Evolutionary conservation across 2,113 vertebrate species (phyloP), one percentile per base, ranked within the genome.

Genomic region (Catharus bicknelli): DNA sequence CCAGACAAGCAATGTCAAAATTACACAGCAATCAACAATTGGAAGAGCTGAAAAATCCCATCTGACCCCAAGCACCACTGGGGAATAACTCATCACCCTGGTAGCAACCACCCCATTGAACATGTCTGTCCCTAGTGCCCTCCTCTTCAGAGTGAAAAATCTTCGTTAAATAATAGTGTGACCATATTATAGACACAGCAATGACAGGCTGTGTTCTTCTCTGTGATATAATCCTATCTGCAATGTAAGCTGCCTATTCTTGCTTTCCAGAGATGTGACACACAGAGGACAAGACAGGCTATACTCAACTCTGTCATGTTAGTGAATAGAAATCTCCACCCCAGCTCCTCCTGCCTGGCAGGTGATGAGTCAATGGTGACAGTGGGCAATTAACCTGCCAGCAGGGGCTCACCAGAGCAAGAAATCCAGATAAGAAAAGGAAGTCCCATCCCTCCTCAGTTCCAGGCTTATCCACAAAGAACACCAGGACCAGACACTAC

Each of bases 1-100:
- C 27, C 48, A 83, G 75, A 92, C 29, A 91, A 88, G 43, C 29
- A 77, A 69, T 14, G 57, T 63, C 75, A 92, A 84, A 95, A 83
- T 54, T 58, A 80, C 27, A 59, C 1, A 70, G 82, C 0, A 3
- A 91, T 53, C 4, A 15, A 59, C 74, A 94, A 59, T 16, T 61
- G 48, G 53, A 73, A 88, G 59, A 4, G 0, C 51, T 67, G 59
- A 74, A 66, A 95, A 87, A 29, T 77, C 53, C 42, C 63, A 47
- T 55, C 70, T 42, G 74, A 87, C 26, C 43, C 58, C 40, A 77
- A 43, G 85, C 25, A 1, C 63, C 78, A 26, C 9, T 29, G 25
- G 48, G 55, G 75, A 9, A 70, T 50, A 67, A 90, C 85, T 83
- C 54, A 85, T 83, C 82, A 86, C 32, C 36, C 38, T 62, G 74